phyloP scores from a whole-genome alignment of 2,888 invertebrate genomes.

The Lycophotia porphyrea region DNA sequence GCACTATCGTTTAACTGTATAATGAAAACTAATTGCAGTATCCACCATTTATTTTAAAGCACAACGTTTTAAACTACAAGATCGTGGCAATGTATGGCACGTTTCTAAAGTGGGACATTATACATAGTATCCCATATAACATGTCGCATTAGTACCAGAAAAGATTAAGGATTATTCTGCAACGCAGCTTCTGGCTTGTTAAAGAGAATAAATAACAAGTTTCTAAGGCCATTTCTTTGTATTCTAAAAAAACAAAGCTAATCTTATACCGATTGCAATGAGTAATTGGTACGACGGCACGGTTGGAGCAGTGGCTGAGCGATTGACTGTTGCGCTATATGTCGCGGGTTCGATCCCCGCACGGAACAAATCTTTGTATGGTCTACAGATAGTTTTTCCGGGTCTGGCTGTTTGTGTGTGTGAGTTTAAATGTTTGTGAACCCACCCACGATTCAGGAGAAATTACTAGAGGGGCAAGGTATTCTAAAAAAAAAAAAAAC shows the following conservation, averaged over 20 bases:
- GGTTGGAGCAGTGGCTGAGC: too few species aligned
- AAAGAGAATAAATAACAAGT: conserved; percentile 13
- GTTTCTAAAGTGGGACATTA: conserved; percentile 47
- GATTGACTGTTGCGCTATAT: too few species aligned
- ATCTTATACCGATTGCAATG: background rate
- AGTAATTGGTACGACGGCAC: too few species aligned
- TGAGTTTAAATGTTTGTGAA: too few species aligned
- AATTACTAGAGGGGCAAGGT: too few species aligned
- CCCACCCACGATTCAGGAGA: too few species aligned
- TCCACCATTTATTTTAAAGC: conserved; percentile 43
- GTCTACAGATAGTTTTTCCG: too few species aligned
- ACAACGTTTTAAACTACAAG: conserved; percentile 51
- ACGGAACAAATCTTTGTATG: too few species aligned
- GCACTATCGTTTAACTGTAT: conserved; percentile 29
- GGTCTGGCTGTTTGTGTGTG: too few species aligned
- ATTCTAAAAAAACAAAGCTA: background rate
- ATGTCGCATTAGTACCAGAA: conserved; percentile 29
- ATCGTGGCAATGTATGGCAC: conserved; percentile 36
- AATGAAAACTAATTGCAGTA: conserved; percentile 50
- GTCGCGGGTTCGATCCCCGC: too few species aligned
- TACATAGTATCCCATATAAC: conserved; percentile 42
- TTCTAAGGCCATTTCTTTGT: background rate
- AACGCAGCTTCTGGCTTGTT: conserved; percentile 4
- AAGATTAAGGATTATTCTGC: conserved; percentile 42
- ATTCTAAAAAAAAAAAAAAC: too few species aligned